Base-by-base conservation (phyloP, 35 echinoderm and acorn worm species). In the Chiridota heheva region DNA sequence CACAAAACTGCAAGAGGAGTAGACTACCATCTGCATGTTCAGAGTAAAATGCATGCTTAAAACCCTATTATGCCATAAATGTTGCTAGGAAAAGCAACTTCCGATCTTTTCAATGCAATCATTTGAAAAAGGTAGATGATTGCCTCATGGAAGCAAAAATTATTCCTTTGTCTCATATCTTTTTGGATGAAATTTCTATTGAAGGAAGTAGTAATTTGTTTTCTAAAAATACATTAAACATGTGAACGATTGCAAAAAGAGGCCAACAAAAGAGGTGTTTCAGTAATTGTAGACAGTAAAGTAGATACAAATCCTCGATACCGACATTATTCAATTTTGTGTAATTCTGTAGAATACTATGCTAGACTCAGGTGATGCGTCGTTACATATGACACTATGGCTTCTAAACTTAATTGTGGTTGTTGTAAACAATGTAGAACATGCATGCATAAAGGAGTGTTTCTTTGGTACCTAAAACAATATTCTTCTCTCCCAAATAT, bases 1-100 rank as follows among this genome's bases (percentile, higher is more conserved):
- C 73, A 55, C 44, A 77, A 77, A 77, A 59, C 73, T 35, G 25
- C 4, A 16, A 76, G 46, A 39, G 72, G 72, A n/a, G 72, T 76
- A 12, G 72, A 76, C 46, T 76, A 56, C 29, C 73, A 47, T 2
- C 2, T 77, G 13, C 73, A 77, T 59, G 73, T 77, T 17, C 73
- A 77, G 30, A 77, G 29, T 30, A 77, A 77, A 40, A 58, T 77
- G 25, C 73, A 77, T 58, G 73, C 56, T 37, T 33, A 3, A n/a
- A 60, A 34, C 34, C 73, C 48, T 22, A 5, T 58, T 16, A 28
- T 77, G 2, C 18, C 24, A 72, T 72, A 22, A 42, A 44, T 16
- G 36, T 72, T 10, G 69, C 69, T 40, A 40, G 69, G 16, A 72
- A 72, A 18, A 72, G 69, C 43, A 72, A 72, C 37, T 47, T 72